A percentile compares a stretch with the other conserved stretches of the same genome.
Evolutionary conservation across 2,113 vertebrate genomes (phyloP).

Genomic region (Thunnus maccoyii): DNA sequence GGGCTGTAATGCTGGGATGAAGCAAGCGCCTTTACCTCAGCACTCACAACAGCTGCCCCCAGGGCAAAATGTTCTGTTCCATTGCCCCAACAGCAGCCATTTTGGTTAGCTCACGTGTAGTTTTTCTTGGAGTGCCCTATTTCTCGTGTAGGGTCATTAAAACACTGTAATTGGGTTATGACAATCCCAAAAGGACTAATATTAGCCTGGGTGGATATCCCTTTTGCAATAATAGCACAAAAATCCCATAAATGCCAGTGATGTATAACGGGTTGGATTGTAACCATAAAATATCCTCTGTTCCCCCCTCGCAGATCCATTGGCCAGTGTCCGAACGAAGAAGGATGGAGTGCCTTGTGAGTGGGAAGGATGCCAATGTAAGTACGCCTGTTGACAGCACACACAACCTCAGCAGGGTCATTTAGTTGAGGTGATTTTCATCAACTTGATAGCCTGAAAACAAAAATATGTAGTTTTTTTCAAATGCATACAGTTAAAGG

Average conservation of each 20-base stretch:
- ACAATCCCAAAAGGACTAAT: conserved; percentile 66
- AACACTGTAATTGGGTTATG: conserved; percentile 61
- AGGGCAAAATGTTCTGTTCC: conserved; percentile 27
- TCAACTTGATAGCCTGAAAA: conserved; percentile 23
- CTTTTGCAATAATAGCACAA: conserved; percentile 43
- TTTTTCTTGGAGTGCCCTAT: conserved; percentile 57
- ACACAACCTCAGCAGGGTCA: not conserved
- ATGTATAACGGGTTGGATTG: conserved; percentile 55
- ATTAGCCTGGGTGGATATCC: conserved; percentile 64
- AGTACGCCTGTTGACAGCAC: conserved; percentile 79
- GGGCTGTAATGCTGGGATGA: conserved; percentile 28
- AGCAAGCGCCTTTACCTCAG: conserved; percentile 39
- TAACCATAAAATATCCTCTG: conserved; percentile 58
- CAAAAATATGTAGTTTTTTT: not conserved
- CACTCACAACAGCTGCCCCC: not conserved
- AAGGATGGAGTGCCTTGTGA: conserved; percentile 94
- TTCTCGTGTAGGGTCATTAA: conserved; percentile 50
- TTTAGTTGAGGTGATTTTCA: conserved; percentile 39
- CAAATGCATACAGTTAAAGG: not conserved
- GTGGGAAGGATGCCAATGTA: conserved; percentile 96
- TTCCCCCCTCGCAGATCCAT: conserved; percentile 89
- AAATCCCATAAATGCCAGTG: conserved; percentile 64
- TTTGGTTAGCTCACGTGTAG: conserved; percentile 30
- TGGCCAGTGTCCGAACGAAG: conserved; percentile 96
- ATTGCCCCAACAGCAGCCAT: conserved; percentile 19